Evolutionary conservation across 64 coral and sea anemone genomes (phyloP).

Genomic region (Dendronephthya gigantea): DNA sequence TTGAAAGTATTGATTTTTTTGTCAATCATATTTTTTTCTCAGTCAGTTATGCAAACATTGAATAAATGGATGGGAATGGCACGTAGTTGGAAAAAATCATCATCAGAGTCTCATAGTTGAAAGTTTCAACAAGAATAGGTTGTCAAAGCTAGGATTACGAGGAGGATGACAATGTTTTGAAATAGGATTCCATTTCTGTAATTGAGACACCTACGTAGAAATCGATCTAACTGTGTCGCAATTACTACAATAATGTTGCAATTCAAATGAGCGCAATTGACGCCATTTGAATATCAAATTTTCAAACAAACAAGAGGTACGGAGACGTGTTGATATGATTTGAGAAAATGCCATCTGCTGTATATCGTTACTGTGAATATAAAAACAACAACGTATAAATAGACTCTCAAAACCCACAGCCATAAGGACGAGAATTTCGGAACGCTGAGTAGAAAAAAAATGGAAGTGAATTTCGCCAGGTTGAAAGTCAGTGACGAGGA

Average conservation of each 20-base stretch:
- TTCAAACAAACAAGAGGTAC: neutral
- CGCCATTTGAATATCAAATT: neutral
- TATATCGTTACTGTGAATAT: neutral
- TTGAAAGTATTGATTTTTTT: too few relatives aligned
- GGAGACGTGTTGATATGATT: neutral
- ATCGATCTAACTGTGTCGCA: neutral
- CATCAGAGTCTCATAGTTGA: too few relatives aligned
- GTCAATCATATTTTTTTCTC: too few relatives aligned
- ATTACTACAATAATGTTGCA: neutral
- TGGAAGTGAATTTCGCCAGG: neutral
- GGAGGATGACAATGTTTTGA: too few relatives aligned
- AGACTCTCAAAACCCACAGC: too few relatives aligned
- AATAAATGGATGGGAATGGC: too few relatives aligned
- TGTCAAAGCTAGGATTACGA: too few relatives aligned
- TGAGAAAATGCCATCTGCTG: neutral
- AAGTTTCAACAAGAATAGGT: too few relatives aligned
- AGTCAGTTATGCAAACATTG: too few relatives aligned
- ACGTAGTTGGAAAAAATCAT: too few relatives aligned
- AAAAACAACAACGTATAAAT: too few relatives aligned
- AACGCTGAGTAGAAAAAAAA: neutral
- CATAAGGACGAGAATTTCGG: too few relatives aligned
- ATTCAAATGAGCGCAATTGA: neutral
- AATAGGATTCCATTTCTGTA: neutral
- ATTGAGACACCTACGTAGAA: neutral
- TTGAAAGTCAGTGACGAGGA: neutral